phyloP scores from a whole-genome alignment of 2,113 vertebrate genomes.

The Thermophis baileyi region DNA sequence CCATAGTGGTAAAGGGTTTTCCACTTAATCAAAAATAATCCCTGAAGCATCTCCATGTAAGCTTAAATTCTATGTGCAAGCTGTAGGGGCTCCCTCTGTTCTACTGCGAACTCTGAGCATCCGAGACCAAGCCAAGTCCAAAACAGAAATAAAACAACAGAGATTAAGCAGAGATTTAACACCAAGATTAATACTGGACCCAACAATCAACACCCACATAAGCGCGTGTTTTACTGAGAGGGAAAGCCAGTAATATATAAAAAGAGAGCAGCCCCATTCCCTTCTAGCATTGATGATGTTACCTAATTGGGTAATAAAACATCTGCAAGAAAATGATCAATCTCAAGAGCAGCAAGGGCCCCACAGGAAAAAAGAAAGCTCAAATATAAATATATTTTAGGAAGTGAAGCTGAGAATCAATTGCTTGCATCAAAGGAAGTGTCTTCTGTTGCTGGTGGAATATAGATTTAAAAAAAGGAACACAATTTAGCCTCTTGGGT shows the following conservation, averaged over 20 bases:
- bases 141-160: neutral
- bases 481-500: neutral
- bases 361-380: neutral
- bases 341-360: neutral
- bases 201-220: neutral
- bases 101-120: neutral
- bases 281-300: neutral
- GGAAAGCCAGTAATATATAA: neutral
- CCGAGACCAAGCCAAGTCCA: neutral
- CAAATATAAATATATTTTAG: neutral
- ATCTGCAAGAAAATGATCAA: neutral
- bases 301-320: neutral
- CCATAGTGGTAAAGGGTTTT: neutral
- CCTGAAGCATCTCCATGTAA: neutral
- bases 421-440: neutral
- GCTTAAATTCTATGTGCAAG: neutral
- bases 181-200: neutral
- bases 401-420: neutral
- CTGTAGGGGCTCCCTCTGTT: neutral
- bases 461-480: neutral
- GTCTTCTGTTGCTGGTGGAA: neutral
- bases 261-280: neutral
- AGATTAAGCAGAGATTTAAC: neutral
- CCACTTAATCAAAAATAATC: neutral
- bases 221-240: neutral